phyloP scores from a whole-genome alignment of 1,140 invertebrate species.

The Caenorhabditis remanei region DNA sequence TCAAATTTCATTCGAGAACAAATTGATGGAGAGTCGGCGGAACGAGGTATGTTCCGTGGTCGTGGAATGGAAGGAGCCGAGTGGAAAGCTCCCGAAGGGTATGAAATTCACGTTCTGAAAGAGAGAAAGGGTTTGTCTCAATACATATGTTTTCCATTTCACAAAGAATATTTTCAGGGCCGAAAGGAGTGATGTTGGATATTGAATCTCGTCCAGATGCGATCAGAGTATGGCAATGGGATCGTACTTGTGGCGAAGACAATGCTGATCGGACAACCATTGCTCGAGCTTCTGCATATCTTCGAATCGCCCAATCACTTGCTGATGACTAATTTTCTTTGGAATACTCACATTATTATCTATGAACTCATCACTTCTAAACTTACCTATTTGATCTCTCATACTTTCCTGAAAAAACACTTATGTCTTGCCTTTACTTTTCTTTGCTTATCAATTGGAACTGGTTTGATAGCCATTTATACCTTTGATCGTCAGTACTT shows the following conservation, averaged over 20 bases:
- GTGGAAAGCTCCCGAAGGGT: constrained; percentile 37
- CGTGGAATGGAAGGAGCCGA: constrained; percentile 57
- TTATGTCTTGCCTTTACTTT: neutral
- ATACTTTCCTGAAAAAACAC: neutral
- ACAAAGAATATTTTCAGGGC: neutral
- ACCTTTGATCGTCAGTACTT: neutral
- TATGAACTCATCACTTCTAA: neutral
- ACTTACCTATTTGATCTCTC: neutral
- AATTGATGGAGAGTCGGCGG: neutral
- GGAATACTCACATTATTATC: neutral
- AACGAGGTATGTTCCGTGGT: constrained; percentile 35
- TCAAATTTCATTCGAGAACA: constrained; percentile 57
- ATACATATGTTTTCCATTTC: neutral
- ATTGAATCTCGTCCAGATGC: neutral
- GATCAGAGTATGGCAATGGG: constrained; percentile 52
- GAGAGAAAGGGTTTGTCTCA: constrained; percentile 16
- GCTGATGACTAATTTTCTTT: constrained; percentile 21
- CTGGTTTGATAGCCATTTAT: neutral
- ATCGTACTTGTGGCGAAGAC: constrained; percentile 35
- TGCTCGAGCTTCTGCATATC: constrained; percentile 11
- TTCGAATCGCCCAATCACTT: constrained; percentile 24
- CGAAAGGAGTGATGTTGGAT: neutral
- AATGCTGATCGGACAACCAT: constrained; percentile 13
- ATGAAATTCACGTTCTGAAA: constrained; percentile 52
- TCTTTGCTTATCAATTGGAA: neutral